phyloP scores from a whole-genome alignment of 2,113 vertebrate genomes.

The Papio anubis region DNA sequence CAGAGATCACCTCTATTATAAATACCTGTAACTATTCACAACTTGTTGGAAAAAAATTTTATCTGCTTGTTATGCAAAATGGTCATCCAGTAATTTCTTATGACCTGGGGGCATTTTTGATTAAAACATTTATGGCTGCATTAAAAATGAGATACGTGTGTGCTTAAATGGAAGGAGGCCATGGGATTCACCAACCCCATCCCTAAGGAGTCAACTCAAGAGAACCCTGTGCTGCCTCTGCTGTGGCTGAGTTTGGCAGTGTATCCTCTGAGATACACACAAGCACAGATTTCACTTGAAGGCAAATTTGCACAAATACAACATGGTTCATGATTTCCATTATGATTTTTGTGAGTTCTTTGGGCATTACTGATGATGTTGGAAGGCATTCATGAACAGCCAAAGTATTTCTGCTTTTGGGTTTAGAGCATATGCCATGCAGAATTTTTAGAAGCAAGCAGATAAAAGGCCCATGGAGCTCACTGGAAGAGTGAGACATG shows the following conservation, averaged over 20 bases:
- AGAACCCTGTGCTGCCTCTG: not conserved
- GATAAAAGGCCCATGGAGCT: not conserved
- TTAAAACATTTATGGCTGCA: not conserved
- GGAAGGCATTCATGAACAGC: not conserved
- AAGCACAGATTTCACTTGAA: not conserved
- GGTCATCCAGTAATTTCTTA: not conserved
- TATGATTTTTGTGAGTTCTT: not conserved
- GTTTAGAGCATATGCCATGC: not conserved
- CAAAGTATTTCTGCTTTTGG: conserved; percentile 13
- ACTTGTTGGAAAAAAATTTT: conserved; percentile 16
- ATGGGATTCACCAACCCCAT: not conserved
- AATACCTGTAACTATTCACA: not conserved
- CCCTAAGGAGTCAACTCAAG: not conserved
- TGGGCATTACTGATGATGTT: not conserved
- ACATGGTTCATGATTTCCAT: not conserved
- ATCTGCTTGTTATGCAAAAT: not conserved
- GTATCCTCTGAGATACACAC: not conserved
- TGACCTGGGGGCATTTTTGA: not conserved
- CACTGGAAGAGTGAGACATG: not conserved
- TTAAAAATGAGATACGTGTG: not conserved
- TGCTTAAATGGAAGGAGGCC: not conserved
- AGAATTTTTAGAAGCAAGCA: not conserved
- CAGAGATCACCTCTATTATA: not conserved
- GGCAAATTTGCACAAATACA: not conserved
- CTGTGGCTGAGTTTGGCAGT: not conserved